Percentiles rank a stretch among this genome's conserved stretches.
Evolutionary conservation across 2,113 vertebrate genomes (phyloP).

Genomic region (Pygathrix nemaeus): DNA sequence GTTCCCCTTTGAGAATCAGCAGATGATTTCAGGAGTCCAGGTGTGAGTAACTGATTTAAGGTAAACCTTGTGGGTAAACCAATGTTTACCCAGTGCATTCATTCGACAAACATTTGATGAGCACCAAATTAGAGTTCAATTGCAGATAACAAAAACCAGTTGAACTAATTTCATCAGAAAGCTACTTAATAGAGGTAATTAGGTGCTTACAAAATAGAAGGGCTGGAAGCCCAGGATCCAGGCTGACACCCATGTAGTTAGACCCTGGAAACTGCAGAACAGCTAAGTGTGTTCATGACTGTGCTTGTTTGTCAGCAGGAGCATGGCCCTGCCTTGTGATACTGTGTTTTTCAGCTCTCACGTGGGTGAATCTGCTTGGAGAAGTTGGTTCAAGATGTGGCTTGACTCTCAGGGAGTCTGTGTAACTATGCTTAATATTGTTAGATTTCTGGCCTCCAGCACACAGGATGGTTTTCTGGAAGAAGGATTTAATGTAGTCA

Average conservation of each 20-base stretch:
- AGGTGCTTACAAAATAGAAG: neutral
- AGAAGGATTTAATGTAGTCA: neutral
- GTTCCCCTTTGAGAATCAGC: neutral
- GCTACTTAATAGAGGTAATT: neutral
- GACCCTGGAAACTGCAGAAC: neutral
- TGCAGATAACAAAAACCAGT: neutral
- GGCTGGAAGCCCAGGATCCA: neutral
- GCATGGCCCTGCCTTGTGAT: accelerated
- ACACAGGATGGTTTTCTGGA: neutral
- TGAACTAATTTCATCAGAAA: neutral
- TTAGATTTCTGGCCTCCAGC: neutral
- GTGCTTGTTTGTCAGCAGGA: neutral
- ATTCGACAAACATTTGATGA: neutral
- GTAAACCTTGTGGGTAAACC: neutral
- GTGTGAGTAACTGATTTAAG: neutral
- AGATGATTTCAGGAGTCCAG: neutral
- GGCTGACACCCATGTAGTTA: neutral
- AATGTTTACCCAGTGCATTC: neutral
- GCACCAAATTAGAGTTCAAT: neutral
- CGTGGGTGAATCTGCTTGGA: neutral
- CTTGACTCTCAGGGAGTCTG: neutral
- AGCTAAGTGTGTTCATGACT: neutral
- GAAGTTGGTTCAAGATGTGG: too few species aligned
- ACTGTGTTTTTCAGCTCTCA: neutral
- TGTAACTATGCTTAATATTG: neutral